Evolutionary conservation across 2,888 invertebrate species (phyloP).

Genomic region (Amphipyra berbera): DNA sequence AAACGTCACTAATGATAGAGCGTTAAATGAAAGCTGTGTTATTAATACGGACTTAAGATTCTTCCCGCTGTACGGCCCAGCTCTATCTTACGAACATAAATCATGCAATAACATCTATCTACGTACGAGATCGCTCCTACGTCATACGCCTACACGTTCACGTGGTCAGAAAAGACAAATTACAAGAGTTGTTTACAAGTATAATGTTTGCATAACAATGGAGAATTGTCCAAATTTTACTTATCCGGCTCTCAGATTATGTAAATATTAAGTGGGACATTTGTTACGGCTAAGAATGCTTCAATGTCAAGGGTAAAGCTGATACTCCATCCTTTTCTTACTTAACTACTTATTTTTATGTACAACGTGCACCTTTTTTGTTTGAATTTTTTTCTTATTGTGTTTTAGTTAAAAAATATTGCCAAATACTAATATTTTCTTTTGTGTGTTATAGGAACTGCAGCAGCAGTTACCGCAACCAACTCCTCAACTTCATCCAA

Average conservation of each 20-base stretch:
- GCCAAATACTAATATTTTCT: slow-evolving; percentile 42
- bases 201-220: slow-evolving; percentile 33
- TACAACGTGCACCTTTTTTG: slow-evolving; percentile 69
- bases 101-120: slow-evolving; percentile 4
- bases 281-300: slow-evolving; percentile 40
- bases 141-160: slow-evolving; percentile 14
- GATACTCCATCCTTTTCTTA: slow-evolving; percentile 62
- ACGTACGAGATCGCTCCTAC: slow-evolving; percentile 7
- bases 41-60: too few species aligned
- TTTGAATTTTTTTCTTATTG: slow-evolving; percentile 1
- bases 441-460: slow-evolving; percentile 74
- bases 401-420: background rate
- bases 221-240: slow-evolving; percentile 33
- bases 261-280: slow-evolving; percentile 23
- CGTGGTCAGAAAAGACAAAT: slow-evolving; percentile 22
- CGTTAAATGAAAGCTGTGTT: too few species aligned
- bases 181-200: slow-evolving; percentile 21
- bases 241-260: slow-evolving; percentile 23
- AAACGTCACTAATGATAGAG: too few species aligned
- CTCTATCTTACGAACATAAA: slow-evolving; percentile 22
- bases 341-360: background rate
- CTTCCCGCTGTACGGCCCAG: background rate
- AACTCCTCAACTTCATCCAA: slow-evolving; percentile 61
- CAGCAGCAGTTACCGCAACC: slow-evolving; percentile 67
- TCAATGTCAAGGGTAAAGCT: slow-evolving; percentile 73